Evolutionary conservation across 2,888 invertebrate species (phyloP), one percentile per base, ranked within the genome.

Genomic region (Standfussiana lucernea): DNA sequence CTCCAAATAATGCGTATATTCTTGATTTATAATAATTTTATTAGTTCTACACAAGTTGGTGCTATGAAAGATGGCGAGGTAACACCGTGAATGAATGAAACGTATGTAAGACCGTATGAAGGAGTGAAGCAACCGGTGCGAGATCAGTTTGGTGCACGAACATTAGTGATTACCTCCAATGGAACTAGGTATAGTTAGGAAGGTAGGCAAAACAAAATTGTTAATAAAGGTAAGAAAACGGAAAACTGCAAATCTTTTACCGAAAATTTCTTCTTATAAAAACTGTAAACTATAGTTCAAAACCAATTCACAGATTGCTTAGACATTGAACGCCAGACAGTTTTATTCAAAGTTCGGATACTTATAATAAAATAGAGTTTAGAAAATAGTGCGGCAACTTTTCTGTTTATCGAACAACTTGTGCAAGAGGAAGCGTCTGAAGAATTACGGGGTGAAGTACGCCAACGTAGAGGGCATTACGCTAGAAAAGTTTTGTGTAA

Each of bases 401-500:
- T 92, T 92, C 92, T 94, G 91, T 94, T 93, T 93, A 92, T 90
- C 86, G 82, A 91, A 92, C 90, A 93, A 93, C 91, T 93, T 92
- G 92, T 93, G 86, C 87, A 86, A 94, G 89, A 92, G 94, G 94
- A 94, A 94, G 88, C 91, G 90, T 88, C 91, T 89, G 88, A 90
- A 90, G 93, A 93, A 94, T 93, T 93, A 93, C 92, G 90, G 90
- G 90, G 89, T 94, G 93, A 93, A 94, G 94, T 93, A 93, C 92
- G 91, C 90, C 90, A 88, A 91, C 91, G 81, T 92, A 91, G 93
- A 94, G 95, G 92, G 94, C 93, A 95, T 95, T 95, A 94, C 90
- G 92, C 93, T 92, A 91, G 90, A 90, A 95, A 96, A 96, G 94
- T 96, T 96, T 96, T 93, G 93, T 92, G 91, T 95, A 95, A 96